Evolutionary conservation across 2,888 invertebrate genomes (phyloP), one percentile per base, ranked within the genome.

Genomic region (Caenorhabditis angaria): DNA sequence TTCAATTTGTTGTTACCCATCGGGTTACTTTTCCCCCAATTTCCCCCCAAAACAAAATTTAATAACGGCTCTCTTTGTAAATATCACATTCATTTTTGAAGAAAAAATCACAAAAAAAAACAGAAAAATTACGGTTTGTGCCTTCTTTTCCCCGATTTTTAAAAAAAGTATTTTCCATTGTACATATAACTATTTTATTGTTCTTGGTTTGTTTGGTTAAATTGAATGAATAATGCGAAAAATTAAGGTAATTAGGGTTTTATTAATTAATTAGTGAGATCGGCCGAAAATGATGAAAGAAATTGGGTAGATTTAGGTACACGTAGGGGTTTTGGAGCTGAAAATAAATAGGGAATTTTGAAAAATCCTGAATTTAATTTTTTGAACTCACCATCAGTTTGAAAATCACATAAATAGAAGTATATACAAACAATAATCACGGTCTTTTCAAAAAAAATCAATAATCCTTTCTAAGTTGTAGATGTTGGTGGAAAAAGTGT

Each of bases 91-190:
- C n/a, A 41, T 41, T 14, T 18, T 18, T 41, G 41, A 41, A 41
- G 41, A 64, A 29, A 63, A 27, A 56, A 35, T 47, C 29, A 57
- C 35, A 28, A 54, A 25, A n/a, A 57, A 32, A 25, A 54, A 53
- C 48, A 29, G 27, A 63, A 56, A 57, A 51, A 60, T 48, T 48
- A 62, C 47, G n/a, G n/a, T 24, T 18, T 10, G 57, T 57, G 6
- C 35, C 14, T n/a, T 35, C 2, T 24, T 27, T 12, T 29, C 50
- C 29, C 22, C 22, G 32, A 24, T 22, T 57, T 18, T 29, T 10
- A 56, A 29, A 56, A 56, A 29, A n/a, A 4, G 32, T 53, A 5
- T 53, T n/a, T 24, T 53, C 53, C 10, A 41, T 41, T 10, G n/a
- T n/a, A 5, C 22, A 20, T 53, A 25, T 53, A 24, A 14, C 14